A percentile compares a stretch with the other conserved stretches of the same genome.
phyloP scores from a whole-genome alignment of 2,888 invertebrate genomes.

The Mactromeris polynyma region DNA sequence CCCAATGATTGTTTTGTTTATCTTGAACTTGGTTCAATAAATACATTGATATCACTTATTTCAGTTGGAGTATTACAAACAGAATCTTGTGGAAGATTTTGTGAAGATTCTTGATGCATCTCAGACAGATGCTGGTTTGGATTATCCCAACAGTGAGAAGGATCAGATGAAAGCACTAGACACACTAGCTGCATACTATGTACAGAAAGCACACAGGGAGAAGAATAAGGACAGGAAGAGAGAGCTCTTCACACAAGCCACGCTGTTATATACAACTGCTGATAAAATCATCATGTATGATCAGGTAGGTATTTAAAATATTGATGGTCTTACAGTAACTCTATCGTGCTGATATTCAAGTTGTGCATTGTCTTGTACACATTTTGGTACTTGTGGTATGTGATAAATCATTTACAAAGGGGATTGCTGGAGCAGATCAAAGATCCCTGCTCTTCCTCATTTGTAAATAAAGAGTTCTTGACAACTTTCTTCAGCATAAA shows the following conservation, averaged over 20 bases:
- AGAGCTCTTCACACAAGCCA: slow-evolving; percentile 96
- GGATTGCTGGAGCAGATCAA: no score
- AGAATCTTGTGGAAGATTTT: slow-evolving; percentile 96
- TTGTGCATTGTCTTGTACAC: no score
- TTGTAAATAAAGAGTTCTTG: no score
- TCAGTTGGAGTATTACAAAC: slow-evolving; percentile 98
- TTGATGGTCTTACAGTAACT: no score
- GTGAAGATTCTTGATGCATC: slow-evolving; percentile 97
- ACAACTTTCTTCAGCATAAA: no score
- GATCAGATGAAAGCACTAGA: slow-evolving; percentile 99
- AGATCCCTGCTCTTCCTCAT: no score
- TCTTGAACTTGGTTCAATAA: no score
- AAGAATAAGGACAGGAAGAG: slow-evolving; percentile 96
- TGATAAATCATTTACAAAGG: no score
- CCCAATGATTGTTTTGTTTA: no score
- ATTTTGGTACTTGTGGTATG: no score
- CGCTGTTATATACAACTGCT: slow-evolving; percentile 98
- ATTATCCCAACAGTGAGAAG: slow-evolving; percentile 93
- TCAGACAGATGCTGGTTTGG: slow-evolving; percentile 88
- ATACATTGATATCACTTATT: slow-evolving; percentile 80
- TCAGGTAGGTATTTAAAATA: slow-evolving; percentile 90
- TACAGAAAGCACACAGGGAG: slow-evolving; percentile 94
- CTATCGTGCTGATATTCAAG: no score
- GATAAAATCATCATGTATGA: slow-evolving; percentile 99
- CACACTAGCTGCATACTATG: slow-evolving; percentile 99